Base-by-base conservation (phyloP, 2,797 vertebrate species). In the Sebastes taczanowskii region DNA sequence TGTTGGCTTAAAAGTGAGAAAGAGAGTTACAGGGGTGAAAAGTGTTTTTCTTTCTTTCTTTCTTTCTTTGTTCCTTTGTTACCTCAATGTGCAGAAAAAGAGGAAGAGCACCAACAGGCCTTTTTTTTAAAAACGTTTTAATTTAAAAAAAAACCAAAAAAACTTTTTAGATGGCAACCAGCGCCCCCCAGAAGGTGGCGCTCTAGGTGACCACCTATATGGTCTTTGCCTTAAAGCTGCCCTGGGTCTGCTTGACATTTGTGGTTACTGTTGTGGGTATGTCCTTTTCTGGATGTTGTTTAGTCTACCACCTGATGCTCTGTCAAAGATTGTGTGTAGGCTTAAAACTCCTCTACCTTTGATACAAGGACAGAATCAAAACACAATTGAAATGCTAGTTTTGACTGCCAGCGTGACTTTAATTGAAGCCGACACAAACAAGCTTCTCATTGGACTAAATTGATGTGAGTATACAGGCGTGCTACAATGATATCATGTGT, bases 401-500 rank as follows among this genome's bases (percentile, higher is more conserved):
- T 32, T 4, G 20, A 71, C 42, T 68, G 49, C 4, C 52, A 60
- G 52, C 59, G 62, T 83, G 82, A 84, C 67, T 84, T 75, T 81
- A 83, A 89, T 49, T 60, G 78, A 81, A 82, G 83, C 76, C 1
- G 64, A 78, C 80, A 85, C 77, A 86, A 88, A 88, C 81, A 81
- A 64, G 55, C 73, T 87, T 88, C 61, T 73, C 63, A 56, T 84
- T 83, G 49, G 35, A 14, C 71, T 71, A 82, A 78, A 88, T 55
- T 86, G 84, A 76, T 61, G 34, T 6, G 32, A 61, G 77, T 49
- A 82, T 59, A 66, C 81, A 82, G 77, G 56, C 83, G 76, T 68
- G 84, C 65, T 34, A 60, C 78, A 79, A 60, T 80, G 85, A 88
- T 88, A 89, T 80, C 59, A 75, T 72, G 73, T 76, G 38, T 74